phyloP scores from a whole-genome alignment of 2,797 vertebrate species.

The Nannoperca australis region DNA sequence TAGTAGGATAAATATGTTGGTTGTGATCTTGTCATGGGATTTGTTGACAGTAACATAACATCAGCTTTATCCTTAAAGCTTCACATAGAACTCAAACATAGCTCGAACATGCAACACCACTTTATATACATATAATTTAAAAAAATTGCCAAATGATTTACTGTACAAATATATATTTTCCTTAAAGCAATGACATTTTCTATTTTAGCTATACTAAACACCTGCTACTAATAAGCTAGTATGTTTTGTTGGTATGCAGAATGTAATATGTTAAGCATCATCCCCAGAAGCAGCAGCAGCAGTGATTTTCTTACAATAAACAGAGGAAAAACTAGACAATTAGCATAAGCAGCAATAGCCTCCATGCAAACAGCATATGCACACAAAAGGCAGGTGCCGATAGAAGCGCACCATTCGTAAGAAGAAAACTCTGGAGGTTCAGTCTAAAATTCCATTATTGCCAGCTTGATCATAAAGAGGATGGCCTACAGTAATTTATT shows the following conservation, averaged over 20 bases:
- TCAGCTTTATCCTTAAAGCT: not conserved
- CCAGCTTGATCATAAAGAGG: not conserved
- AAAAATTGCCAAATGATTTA: not conserved
- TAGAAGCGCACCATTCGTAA: not conserved
- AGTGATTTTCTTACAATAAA: not conserved
- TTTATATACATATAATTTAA: not conserved
- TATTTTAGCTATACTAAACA: not conserved
- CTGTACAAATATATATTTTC: not conserved
- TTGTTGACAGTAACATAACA: not conserved
- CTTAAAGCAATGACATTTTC: not conserved
- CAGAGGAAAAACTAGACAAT: not conserved
- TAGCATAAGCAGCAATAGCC: not conserved
- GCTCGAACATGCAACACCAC: not conserved
- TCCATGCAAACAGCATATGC: not conserved
- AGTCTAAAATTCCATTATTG: not conserved
- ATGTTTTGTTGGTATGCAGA: not conserved
- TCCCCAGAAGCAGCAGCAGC: not conserved
- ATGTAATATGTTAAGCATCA: not conserved
- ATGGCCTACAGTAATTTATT: not conserved
- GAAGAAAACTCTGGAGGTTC: not conserved
- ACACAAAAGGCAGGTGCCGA: not conserved
- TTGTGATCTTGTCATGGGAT: not conserved
- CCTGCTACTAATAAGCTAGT: not conserved
- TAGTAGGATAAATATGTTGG: not conserved
- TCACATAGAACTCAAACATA: not conserved